phyloP scores from a whole-genome alignment of 2,113 vertebrate species.

The Varanus salvator region DNA sequence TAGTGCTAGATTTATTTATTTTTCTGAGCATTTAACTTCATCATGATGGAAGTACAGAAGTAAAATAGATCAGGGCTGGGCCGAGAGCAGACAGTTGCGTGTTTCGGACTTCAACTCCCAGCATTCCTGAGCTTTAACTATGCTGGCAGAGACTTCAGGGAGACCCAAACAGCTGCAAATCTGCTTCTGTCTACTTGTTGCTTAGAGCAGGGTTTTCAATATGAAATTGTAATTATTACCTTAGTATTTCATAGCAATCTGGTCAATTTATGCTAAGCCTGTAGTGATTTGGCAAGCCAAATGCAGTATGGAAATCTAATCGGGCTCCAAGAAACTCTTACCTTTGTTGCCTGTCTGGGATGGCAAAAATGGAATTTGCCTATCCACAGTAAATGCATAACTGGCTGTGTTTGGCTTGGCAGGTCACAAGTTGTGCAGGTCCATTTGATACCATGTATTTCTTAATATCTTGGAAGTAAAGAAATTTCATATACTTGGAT shows the following conservation, averaged over 20 bases:
- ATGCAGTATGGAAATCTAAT: background rate
- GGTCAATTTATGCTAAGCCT: background rate
- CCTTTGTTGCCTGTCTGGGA: background rate
- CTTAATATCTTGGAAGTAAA: conserved; percentile 22
- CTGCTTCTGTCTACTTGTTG: background rate
- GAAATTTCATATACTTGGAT: conserved; percentile 30
- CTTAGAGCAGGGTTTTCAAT: background rate
- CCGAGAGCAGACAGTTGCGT: too few relatives aligned
- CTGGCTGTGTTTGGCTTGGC: background rate
- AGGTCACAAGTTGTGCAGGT: background rate
- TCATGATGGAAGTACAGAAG: background rate
- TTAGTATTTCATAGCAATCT: background rate
- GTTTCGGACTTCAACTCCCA: too few relatives aligned
- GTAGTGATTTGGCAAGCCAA: background rate
- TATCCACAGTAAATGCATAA: background rate
- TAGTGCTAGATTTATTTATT: background rate
- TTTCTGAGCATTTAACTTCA: background rate
- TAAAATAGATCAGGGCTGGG: background rate
- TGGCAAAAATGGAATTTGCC: background rate
- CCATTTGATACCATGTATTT: background rate
- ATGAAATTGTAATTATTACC: background rate
- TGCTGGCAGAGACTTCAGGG: too few relatives aligned
- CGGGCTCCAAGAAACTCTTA: background rate
- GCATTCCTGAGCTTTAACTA: too few relatives aligned
- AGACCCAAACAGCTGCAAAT: too few relatives aligned